Evolutionary conservation across 2,113 vertebrate species (phyloP), one percentile per base, ranked within the genome.

Genomic region (Hippoglossus stenolepis): DNA sequence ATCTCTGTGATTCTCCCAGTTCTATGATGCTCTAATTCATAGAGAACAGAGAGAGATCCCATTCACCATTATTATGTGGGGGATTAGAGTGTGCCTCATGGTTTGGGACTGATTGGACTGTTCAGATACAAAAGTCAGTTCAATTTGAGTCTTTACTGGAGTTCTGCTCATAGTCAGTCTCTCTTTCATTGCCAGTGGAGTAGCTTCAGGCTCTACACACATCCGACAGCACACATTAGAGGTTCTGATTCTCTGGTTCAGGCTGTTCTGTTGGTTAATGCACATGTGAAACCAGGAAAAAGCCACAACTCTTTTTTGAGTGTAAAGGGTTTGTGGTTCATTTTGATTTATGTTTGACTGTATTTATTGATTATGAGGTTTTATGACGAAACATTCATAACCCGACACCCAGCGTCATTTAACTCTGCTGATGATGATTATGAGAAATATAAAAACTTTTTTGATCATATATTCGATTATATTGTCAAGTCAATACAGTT

Each of bases 101-200:
- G 45, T 43, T 65, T 66, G 23, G 76, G 67, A 74, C 61, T 38
- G 17, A 66, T 45, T 79, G 26, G 3, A n/a, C 24, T 61, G 45
- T n/a, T 53, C 18, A 57, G n/a, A 43, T 56, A 14, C 31, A 26
- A 72, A 63, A 38, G 38, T 51, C 24, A 47, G 15, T 58, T 26
- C 53, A 82, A 64, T 38, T 53, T 77, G 45, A 54, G 38, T 40
- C 54, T 58, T 31, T 62, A 20, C 67, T 67, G 18, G 51, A 59
- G 31, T 35, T 35, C 8, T 83, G 72, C 23, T 71, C 61, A 83
- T 71, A 80, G 60, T 75, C 70, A 66, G 10, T 31, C 17, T 63
- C 43, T 26, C 24, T 65, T 57, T 73, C 15, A 9, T 59, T 38
- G 53, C 38, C 26, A 69, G 4, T 40, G 20, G 21, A 61, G 67